A percentile compares a stretch with the other conserved stretches of the same genome.
phyloP scores from a whole-genome alignment of 35 echinoderm and acorn worm species.

The Antedon bifida region DNA sequence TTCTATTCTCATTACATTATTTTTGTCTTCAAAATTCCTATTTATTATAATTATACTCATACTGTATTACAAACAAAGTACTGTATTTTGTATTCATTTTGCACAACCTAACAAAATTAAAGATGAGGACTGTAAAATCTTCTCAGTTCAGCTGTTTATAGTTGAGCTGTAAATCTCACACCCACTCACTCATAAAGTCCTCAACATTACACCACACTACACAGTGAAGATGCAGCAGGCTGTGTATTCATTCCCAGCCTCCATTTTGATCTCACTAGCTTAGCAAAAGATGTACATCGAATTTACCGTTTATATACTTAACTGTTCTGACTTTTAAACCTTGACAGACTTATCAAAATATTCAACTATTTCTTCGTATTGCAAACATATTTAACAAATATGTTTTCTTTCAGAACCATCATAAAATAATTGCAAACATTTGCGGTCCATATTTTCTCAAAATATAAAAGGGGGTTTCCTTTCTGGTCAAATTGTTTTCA shows the following conservation, averaged over 20 bases:
- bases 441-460: neutral
- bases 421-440: conserved; percentile 1
- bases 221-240: neutral
- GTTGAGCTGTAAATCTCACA: no score
- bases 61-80: no score
- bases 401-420: neutral
- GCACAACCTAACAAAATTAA: no score
- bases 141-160: no score
- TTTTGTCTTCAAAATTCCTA: no score
- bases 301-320: neutral
- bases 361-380: neutral
- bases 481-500: neutral
- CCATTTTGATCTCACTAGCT: neutral
- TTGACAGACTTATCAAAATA: neutral
- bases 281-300: neutral
- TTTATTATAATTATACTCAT: no score
- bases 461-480: neutral
- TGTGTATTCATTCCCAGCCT: neutral
- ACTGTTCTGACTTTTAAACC: neutral
- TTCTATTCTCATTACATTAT: no score
- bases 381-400: neutral
- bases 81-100: no score
- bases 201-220: neutral
- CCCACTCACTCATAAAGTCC: neutral
- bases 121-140: no score